A percentile compares a stretch with the other conserved stretches of the same genome.
phyloP scores from a whole-genome alignment of 2,797 vertebrate species.

The Tangara arthus region DNA sequence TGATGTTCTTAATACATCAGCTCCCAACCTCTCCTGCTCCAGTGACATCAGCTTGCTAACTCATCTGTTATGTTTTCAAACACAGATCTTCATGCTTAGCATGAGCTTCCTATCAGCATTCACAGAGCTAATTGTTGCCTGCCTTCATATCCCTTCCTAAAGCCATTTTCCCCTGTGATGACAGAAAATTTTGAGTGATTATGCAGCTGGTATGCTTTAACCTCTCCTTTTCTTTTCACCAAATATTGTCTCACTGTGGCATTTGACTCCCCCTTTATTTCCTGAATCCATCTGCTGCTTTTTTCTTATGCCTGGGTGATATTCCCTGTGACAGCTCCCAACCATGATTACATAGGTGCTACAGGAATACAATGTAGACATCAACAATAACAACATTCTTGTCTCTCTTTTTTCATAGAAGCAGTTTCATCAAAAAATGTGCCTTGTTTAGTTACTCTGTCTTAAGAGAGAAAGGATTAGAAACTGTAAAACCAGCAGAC shows the following conservation, averaged over 20 bases:
- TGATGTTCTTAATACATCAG: not conserved
- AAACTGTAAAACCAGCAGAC: not conserved
- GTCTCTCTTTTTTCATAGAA: not conserved
- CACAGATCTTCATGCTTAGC: not conserved
- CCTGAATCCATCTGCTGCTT: not conserved
- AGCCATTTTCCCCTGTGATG: not conserved
- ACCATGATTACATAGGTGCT: not conserved
- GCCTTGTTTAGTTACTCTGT: not conserved
- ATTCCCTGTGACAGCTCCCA: not conserved
- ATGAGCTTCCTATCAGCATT: not conserved
- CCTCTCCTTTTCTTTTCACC: constrained; percentile 1
- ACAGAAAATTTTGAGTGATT: not conserved
- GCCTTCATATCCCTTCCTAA: not conserved
- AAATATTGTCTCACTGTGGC: not conserved
- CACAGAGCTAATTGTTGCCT: not conserved
- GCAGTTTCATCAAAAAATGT: not conserved
- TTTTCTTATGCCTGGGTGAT: not conserved
- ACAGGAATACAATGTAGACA: not conserved
- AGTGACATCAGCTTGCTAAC: not conserved
- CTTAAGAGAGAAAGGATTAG: not conserved
- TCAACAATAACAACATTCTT: not conserved
- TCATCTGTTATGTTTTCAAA: not conserved
- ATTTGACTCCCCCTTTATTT: not conserved
- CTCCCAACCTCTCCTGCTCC: not conserved
- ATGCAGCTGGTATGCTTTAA: not conserved